phyloP scores from a whole-genome alignment of 2,797 vertebrate species.

The Enteromius anoplus region DNA sequence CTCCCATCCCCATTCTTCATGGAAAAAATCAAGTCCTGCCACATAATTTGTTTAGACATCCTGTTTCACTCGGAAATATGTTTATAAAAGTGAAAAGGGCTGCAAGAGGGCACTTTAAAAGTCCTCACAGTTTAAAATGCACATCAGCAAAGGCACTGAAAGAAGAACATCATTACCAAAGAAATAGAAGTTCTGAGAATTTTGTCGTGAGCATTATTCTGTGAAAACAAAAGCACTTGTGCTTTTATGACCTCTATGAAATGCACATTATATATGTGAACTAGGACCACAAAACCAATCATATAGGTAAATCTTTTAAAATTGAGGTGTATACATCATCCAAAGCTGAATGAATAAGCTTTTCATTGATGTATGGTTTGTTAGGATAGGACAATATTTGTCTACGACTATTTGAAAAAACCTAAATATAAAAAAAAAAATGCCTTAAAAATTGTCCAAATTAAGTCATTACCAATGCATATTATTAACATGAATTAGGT shows the following conservation, averaged over 20 bases:
- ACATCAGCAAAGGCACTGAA: neutral
- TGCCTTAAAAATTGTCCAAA: neutral
- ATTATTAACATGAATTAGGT: too few relatives aligned
- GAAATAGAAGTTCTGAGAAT: neutral
- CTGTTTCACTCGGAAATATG: neutral
- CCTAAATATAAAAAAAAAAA: neutral
- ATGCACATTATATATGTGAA: neutral
- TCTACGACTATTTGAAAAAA: too few relatives aligned
- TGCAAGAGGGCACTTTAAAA: neutral
- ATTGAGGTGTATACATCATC: neutral
- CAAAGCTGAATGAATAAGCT: neutral
- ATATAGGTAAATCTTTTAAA: neutral
- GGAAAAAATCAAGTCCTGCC: neutral
- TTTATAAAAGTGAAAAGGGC: neutral
- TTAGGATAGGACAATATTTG: neutral
- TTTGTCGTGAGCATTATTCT: conserved; percentile 1
- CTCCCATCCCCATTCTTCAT: neutral
- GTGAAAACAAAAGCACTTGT: neutral
- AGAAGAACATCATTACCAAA: neutral
- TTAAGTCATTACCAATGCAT: neutral
- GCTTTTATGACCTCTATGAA: conserved; percentile 26
- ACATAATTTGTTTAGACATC: neutral
- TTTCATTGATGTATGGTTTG: neutral
- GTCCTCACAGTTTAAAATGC: neutral
- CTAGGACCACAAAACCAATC: neutral